Evolutionary conservation across 2,888 invertebrate genomes (phyloP), one percentile per base, ranked within the genome.

Genomic region (Sinodicranocentrus sp.): DNA sequence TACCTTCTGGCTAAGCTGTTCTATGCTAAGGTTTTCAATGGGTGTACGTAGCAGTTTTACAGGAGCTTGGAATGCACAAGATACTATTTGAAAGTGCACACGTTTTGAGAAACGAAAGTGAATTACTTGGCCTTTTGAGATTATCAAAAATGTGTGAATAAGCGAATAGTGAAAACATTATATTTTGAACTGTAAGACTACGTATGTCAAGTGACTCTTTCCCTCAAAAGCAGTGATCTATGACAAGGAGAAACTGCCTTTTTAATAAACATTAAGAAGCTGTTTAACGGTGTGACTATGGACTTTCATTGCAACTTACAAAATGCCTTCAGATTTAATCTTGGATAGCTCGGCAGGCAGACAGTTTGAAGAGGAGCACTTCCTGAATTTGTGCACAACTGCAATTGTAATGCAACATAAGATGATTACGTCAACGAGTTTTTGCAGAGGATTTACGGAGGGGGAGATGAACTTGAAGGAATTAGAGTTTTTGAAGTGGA

Each of bases 61-160:
- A n/a, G n/a, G n/a, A n/a, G n/a, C n/a, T n/a, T n/a, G n/a, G n/a
- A n/a, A n/a, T n/a, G n/a, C n/a, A n/a, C n/a, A n/a, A n/a, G n/a
- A n/a, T n/a, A n/a, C n/a, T n/a, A n/a, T n/a, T n/a, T 10, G n/a
- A 52, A n/a, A 52, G n/a, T 52, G 52, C 52, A 10, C 8, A 52
- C 6, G n/a, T 13, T 52, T 10, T n/a, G 6, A n/a, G 52, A 52
- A 5, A 10, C 52, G n/a, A 5, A 52, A n/a, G 10, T 39, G 33
- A 57, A 78, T 54, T 80, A 80, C 80, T 80, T 80, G 80, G 80
- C 80, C 80, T 80, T 71, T n/a, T 54, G 71, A 71, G 71, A 71
- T 68, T 68, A 68, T 48, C 68, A 68, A 65, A 61, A 54, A 54
- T 17, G 5, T 54, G 39, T 17, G 39, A 67, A 67, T 33, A 67